Percentiles rank a stretch among this genome's conserved stretches.
Evolutionary conservation across 2,113 vertebrate species (phyloP).

Genomic region (Nothobranchius kuhntae): DNA sequence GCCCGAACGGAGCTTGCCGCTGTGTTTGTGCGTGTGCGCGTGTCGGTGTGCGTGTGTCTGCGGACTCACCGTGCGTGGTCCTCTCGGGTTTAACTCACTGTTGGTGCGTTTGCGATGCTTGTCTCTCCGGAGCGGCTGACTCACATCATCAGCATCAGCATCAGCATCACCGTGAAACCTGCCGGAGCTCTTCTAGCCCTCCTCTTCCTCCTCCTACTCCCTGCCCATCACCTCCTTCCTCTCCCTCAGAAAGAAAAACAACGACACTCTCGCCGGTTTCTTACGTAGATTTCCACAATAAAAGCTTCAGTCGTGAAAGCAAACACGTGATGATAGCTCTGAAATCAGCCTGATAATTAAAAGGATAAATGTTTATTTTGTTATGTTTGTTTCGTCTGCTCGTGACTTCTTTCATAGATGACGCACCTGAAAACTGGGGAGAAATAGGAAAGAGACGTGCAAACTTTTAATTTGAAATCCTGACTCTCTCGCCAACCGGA

Average conservation of each 20-base stretch:
- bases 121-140: slow-evolving; percentile 50
- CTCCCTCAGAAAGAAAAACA: neutral
- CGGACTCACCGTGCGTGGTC: slow-evolving; percentile 54
- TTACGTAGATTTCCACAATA: slow-evolving; percentile 31
- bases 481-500: neutral
- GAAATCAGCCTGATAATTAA: too few species aligned
- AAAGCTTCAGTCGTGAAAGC: slow-evolving; percentile 2
- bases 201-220: slow-evolving; percentile 28
- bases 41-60: slow-evolving; percentile 6
- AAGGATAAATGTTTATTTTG: neutral
- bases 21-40: slow-evolving; percentile 12
- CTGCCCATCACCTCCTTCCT: slow-evolving; percentile 25
- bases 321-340: too few species aligned
- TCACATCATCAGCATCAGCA: slow-evolving; percentile 52
- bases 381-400: too few species aligned
- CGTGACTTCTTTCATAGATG: too few species aligned
- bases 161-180: slow-evolving; percentile 38
- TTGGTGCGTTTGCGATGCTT: slow-evolving; percentile 11
- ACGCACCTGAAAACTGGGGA: neutral
- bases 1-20: neutral
- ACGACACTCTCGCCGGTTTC: slow-evolving; percentile 11
- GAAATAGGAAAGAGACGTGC: neutral
- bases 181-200: slow-evolving; percentile 29
- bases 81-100: neutral
- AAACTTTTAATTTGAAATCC: neutral